Base-by-base conservation (phyloP, 2,888 invertebrate genomes). In the Parelbella ahira region DNA sequence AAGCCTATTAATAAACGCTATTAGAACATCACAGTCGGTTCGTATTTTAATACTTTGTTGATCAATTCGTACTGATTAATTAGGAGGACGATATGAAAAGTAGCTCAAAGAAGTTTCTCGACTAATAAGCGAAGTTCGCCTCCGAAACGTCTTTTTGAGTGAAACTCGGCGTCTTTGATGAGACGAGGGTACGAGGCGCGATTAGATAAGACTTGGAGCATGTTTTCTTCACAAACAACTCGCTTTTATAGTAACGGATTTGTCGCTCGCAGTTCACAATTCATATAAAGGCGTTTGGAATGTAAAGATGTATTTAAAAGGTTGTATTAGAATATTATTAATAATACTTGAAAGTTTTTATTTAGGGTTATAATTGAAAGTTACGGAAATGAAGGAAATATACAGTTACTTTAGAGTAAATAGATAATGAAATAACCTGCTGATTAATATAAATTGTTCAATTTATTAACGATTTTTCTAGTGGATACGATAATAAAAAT, bases 51-150 rank as follows among this genome's bases (percentile, higher is more conserved):
- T 77, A 76, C 74, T 77, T 76, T 77, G 79, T 77, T 75, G 68
- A 78, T 73, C 64, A 68, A 71, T 78, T 73, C 59, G 60, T 63
- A 60, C 72, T 79, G 76, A 83, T 79, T 83, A 83, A 86, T 84
- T 83, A 83, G 78, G 66, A 70, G 66, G 66, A 63, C 74, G 68
- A 76, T 81, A 79, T 81, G 78, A 72, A 75, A 70, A 71, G 78
- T 72, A 75, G 65, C 68, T 68, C 49, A 57, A 64, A 62, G 39
- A 53, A 63, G 50, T 63, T 76, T 72, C 68, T 67, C 69, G 62
- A 65, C 74, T 83, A 83, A 82, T 84, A 82, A 81, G 77, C 56
- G 62, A 83, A 84, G 68, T 84, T 83, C 48, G 49, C 54, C n/a
- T 56, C 64, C 64, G 68, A 67, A 68, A 72, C 74, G 78, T 79